phyloP scores from a whole-genome alignment of 1,140 invertebrate genomes.

The Drosophila gunungcola region DNA sequence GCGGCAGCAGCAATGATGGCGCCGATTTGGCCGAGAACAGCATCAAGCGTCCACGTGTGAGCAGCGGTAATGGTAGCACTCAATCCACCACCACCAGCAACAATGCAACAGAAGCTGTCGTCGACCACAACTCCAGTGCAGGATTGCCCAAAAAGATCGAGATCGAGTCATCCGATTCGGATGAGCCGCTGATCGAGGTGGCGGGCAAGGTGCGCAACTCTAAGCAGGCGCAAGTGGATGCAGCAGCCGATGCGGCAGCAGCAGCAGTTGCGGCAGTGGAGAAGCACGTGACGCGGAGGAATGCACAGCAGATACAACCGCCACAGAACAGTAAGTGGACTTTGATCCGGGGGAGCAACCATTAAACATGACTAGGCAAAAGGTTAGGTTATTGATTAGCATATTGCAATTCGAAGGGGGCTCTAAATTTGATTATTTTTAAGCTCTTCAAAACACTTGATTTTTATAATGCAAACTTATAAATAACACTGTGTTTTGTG shows the following conservation, averaged over 20 bases:
- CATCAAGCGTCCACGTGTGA: slow-evolving; percentile 58
- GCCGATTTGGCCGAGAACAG: slow-evolving; percentile 26
- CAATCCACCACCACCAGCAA: not conserved
- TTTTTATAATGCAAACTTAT: too few species aligned
- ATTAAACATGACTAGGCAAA: slow-evolving; percentile 2
- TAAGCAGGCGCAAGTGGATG: slow-evolving; percentile 63
- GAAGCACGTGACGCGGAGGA: slow-evolving; percentile 74
- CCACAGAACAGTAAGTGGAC: slow-evolving; percentile 59
- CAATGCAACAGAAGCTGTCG: slow-evolving; percentile 5
- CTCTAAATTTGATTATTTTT: not conserved
- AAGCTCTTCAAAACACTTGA: not conserved
- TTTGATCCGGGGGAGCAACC: not conserved
- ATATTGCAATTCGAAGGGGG: not conserved
- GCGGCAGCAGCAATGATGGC: slow-evolving; percentile 75
- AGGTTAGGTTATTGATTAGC: not conserved
- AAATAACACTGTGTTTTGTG: too few species aligned
- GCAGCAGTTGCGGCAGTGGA: slow-evolving; percentile 27
- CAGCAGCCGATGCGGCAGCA: slow-evolving; percentile 43
- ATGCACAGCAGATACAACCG: slow-evolving; percentile 61
- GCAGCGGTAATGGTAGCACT: slow-evolving; percentile 28
- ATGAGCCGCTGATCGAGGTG: slow-evolving; percentile 91
- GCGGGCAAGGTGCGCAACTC: slow-evolving; percentile 88
- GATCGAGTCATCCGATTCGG: slow-evolving; percentile 89
- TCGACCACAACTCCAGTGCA: slow-evolving; percentile 26
- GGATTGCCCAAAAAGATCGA: slow-evolving; percentile 79